A percentile compares a stretch with the other conserved stretches of the same genome.
Evolutionary conservation across 2,888 invertebrate species (phyloP).

Genomic region (Gastrophysa polygoni): DNA sequence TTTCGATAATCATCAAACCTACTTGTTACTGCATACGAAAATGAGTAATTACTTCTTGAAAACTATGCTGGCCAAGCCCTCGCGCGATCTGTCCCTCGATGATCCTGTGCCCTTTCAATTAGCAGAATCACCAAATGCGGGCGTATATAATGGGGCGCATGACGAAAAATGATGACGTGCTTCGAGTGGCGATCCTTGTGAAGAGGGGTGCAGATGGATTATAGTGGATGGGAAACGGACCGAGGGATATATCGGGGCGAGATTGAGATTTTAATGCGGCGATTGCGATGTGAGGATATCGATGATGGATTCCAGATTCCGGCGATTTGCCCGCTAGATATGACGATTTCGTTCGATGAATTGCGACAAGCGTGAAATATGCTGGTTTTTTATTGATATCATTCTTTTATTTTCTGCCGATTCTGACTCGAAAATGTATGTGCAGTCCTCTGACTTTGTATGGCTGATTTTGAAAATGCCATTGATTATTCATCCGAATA

Average conservation of each 20-base stretch:
- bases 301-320: not conserved
- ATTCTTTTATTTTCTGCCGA: too few species aligned
- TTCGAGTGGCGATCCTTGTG: not conserved
- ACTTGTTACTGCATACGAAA: too few species aligned
- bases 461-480: too few species aligned
- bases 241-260: not conserved
- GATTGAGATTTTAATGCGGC: not conserved
- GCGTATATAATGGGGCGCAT: not conserved
- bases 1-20: too few species aligned
- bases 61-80: not conserved
- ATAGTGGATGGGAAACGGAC: not conserved
- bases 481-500: too few species aligned
- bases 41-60: not conserved
- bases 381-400: too few species aligned
- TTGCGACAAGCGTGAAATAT: too few species aligned
- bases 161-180: slow-evolving; percentile 7
- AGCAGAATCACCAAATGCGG: slow-evolving; percentile 21
- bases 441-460: too few species aligned
- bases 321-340: too few species aligned
- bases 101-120: slow-evolving; percentile 18
- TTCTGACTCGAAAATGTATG: too few species aligned
- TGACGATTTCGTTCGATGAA: too few species aligned
- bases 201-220: not conserved
- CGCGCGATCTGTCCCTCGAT: not conserved
- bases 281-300: not conserved